Percentiles rank a stretch among this genome's conserved stretches.
Evolutionary conservation across 2,797 vertebrate species (phyloP).

Genomic region (Orientallactaga sibirica): DNA sequence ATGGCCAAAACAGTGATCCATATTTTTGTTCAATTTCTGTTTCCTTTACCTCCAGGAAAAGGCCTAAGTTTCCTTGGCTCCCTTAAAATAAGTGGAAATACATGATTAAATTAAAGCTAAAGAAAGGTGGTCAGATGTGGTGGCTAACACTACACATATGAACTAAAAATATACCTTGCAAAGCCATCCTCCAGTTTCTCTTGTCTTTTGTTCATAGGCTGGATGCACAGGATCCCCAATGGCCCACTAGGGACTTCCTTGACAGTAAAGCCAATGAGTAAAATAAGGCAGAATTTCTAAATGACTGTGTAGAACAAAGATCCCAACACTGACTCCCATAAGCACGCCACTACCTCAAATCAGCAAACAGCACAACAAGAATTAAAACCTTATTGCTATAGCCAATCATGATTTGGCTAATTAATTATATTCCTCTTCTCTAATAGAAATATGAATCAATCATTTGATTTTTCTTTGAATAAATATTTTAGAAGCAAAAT

Average conservation of each 20-base stretch:
- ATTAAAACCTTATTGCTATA: neutral
- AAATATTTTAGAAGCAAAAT: neutral
- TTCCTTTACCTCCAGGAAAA: neutral
- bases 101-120: neutral
- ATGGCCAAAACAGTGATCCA: neutral
- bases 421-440: neutral
- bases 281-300: neutral
- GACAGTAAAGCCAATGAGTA: neutral
- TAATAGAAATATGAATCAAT: conserved; percentile 26
- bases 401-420: neutral
- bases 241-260: neutral
- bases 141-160: neutral
- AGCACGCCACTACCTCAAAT: too few species aligned
- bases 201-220: neutral
- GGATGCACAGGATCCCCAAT: neutral
- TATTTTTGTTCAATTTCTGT: neutral
- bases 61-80: neutral
- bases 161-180: neutral
- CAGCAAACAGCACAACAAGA: neutral
- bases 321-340: neutral
- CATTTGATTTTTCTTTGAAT: conserved; percentile 47
- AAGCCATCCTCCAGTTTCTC: neutral
- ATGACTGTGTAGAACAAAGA: neutral
- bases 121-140: neutral
- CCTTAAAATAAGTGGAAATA: neutral